Percentiles rank a stretch among this genome's conserved stretches.
Conservation (phyloP, 2,888 invertebrate genomes). For the Melinaea menophilus region DNA sequence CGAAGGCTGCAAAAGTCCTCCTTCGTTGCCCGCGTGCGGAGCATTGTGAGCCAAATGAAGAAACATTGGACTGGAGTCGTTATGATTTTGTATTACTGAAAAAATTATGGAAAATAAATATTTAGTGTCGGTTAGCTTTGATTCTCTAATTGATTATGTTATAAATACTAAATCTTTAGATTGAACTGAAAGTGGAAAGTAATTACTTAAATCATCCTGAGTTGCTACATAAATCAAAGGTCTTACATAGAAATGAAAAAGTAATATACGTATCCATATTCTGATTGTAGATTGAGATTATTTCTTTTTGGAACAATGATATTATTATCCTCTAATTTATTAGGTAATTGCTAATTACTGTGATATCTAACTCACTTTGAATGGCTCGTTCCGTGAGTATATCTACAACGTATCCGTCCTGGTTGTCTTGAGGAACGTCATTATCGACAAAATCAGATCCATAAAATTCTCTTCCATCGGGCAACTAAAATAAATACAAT, state of each 20-base stretch:
- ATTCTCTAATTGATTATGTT: no score
- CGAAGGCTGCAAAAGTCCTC: conserved; percentile 85
- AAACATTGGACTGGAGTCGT: conserved; percentile 83
- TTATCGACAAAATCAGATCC: conserved; percentile 65
- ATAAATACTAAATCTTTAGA: no score
- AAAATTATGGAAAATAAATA: conserved; percentile 3
- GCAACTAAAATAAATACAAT: conserved; percentile 47
- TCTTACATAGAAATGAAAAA: no score
- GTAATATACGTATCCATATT: no score
- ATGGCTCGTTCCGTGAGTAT: conserved; percentile 64
- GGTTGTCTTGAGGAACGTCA: conserved; percentile 53
- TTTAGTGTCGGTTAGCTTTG: no score
- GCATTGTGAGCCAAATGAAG: conserved; percentile 89
- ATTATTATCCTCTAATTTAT: no score
- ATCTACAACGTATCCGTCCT: conserved; percentile 63
- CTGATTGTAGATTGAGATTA: no score
- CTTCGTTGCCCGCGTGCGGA: conserved; percentile 86
- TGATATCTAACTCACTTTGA: conserved; percentile 48
- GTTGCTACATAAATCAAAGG: no score
- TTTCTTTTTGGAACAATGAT: no score
- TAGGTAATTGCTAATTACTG: no score
- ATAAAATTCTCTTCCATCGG: conserved; percentile 53
- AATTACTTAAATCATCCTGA: no score
- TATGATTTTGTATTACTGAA: conserved; percentile 79
- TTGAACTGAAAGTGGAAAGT: no score